Percentiles rank a stretch among this genome's conserved stretches.
Conservation (phyloP, 2,888 invertebrate species). For the Cataglyphis albicans region DNA sequence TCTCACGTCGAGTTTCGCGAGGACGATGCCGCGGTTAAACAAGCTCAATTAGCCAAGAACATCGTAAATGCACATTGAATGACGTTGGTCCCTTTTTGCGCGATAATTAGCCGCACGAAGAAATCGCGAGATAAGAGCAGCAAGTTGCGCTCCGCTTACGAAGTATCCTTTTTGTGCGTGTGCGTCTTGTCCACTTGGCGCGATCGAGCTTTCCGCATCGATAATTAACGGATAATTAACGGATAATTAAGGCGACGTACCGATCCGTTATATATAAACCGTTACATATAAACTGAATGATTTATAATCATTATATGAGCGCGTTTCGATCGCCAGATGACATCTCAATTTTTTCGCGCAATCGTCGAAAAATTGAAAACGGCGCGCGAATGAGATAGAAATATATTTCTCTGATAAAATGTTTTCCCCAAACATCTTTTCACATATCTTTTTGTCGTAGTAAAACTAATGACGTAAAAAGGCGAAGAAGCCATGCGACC, state of each 20-base stretch:
- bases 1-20: constrained; percentile 45
- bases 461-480: background rate
- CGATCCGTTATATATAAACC: background rate
- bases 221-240: constrained; percentile 48
- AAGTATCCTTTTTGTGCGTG: constrained; percentile 10
- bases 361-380: constrained; percentile 6
- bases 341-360: constrained; percentile 54
- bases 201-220: constrained; percentile 31
- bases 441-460: background rate
- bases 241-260: constrained; percentile 40
- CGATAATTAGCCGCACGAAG: constrained; percentile 43
- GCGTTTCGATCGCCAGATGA: constrained; percentile 54
- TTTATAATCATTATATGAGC: background rate
- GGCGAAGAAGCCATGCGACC: background rate
- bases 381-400: constrained; percentile 33
- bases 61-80: constrained; percentile 51
- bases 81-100: constrained; percentile 43
- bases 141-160: background rate
- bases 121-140: constrained; percentile 48
- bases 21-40: constrained; percentile 47
- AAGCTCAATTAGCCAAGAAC: constrained; percentile 51
- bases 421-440: constrained; percentile 4
- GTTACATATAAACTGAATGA: background rate
- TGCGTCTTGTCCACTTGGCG: background rate
- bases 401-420: constrained; percentile 22